Conservation (phyloP, 2,888 invertebrate species). For the Andrena trimmerana region DNA sequence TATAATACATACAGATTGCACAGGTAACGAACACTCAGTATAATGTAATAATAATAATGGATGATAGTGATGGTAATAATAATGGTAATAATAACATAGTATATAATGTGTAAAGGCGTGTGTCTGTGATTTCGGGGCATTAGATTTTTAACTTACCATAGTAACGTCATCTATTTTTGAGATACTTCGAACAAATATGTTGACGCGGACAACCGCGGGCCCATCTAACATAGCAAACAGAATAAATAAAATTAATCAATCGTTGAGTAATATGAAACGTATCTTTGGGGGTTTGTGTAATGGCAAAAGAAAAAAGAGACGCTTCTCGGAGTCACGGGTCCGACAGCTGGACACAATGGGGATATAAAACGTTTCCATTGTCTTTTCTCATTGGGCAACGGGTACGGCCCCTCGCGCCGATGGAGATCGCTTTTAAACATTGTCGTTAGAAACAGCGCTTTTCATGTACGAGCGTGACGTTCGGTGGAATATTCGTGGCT, state of each 20-base stretch:
- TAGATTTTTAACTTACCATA: conserved; percentile 93
- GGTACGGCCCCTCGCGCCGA: background rate
- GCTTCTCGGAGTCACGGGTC: conserved; percentile 18
- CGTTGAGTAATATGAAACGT: conserved; percentile 67
- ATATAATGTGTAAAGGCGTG: conserved; percentile 73
- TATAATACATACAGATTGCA: conserved; percentile 54
- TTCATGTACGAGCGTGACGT: background rate
- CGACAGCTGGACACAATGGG: background rate
- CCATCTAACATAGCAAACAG: conserved; percentile 90
- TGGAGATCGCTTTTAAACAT: background rate
- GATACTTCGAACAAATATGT: conserved; percentile 99
- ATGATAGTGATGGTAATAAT: background rate
- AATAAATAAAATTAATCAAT: conserved; percentile 84
- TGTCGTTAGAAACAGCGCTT: background rate
- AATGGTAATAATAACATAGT: conserved; percentile 7
- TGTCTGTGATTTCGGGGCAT: conserved; percentile 77
- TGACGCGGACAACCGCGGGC: conserved; percentile 98
- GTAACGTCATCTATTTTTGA: conserved; percentile 99
- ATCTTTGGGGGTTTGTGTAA: conserved; percentile 63
- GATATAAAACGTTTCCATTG: background rate
- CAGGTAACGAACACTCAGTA: conserved; percentile 34
- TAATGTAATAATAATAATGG: conserved; percentile 1
- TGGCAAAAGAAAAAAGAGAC: conserved; percentile 37
- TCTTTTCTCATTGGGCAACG: background rate
- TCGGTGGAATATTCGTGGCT: conserved; percentile 7